Evolutionary conservation across 2,888 invertebrate species (phyloP), one percentile per base, ranked within the genome.

Genomic region (Stenurella melanura): DNA sequence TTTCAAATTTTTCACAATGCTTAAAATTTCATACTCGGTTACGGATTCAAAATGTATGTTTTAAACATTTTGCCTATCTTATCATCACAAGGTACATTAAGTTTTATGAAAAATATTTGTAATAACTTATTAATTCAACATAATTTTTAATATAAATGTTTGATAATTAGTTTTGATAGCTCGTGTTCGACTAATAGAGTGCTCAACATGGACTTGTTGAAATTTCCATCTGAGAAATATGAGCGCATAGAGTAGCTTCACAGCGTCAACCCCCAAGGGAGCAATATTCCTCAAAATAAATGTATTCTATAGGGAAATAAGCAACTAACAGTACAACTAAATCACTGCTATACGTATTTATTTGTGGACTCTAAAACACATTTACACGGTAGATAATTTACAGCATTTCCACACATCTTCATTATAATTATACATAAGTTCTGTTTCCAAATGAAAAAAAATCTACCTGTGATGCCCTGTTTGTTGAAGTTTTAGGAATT

Each of bases 221-320:
- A 50, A 50, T 50, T n/a, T n/a, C 1, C n/a, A 15, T 50, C 50
- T 42, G 12, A 50, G 50, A 50, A 50, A 50, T 50, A 50, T 50
- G n/a, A n/a, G 4, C 2, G 15, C n/a, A 50, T 15, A 15, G 12
- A 50, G n/a, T 50, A 50, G n/a, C 50, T 50, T 12, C n/a, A 12
- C 15, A 6, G 12, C 12, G 1, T 12, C n/a, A 5, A 50, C 5
- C n/a, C 50, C n/a, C 50, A 50, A 50, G 50, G 50, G 50, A 50
- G n/a, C 50, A 50, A 50, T 50, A 50, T n/a, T 6, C n/a, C 50
- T 50, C 50, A 50, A 50, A 50, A 50, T 50, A 50, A 50, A 50
- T n/a, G 50, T 50, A 50, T 50, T 50, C 50, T 50, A 17, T 50
- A 50, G 50, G 50, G 50, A 50, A 50, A 50, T 50, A 50, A 50